phyloP scores from a whole-genome alignment of 2,797 vertebrate genomes.

The Sebastes wilsoni region DNA sequence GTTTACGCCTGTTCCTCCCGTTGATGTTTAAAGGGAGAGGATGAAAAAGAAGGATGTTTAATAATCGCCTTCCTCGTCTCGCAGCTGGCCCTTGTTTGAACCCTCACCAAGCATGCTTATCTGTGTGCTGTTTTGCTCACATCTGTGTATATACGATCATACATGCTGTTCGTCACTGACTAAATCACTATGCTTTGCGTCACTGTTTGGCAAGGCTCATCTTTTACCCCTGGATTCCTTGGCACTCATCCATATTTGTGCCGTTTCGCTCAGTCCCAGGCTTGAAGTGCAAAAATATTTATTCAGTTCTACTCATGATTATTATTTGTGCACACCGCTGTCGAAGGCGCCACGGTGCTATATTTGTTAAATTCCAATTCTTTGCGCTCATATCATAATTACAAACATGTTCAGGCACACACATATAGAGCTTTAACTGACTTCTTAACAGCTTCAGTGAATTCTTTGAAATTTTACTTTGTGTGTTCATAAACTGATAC shows the following conservation, averaged over 20 bases:
- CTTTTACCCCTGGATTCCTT: constrained; percentile 24
- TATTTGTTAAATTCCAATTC: background rate
- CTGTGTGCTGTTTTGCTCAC: constrained; percentile 40
- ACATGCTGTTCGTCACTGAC: constrained; percentile 19
- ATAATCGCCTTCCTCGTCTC: constrained; percentile 59
- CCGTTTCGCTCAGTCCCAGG: constrained; percentile 14
- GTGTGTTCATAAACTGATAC: background rate
- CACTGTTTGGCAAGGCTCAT: constrained; percentile 39
- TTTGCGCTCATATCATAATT: background rate
- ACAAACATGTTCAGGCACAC: background rate
- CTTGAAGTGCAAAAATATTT: constrained; percentile 44
- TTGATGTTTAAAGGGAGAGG: constrained; percentile 53
- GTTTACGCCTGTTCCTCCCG: constrained; percentile 39
- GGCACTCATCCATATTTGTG: constrained; percentile 35
- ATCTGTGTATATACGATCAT: constrained; percentile 46
- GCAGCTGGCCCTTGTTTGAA: constrained; percentile 63
- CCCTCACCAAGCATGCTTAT: constrained; percentile 39
- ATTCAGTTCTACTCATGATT: constrained; percentile 12
- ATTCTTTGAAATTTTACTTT: background rate
- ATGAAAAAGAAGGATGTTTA: constrained; percentile 67
- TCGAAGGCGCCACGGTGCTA: background rate
- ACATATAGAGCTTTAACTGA: background rate
- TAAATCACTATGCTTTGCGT: constrained; percentile 52
- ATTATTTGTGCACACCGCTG: constrained; percentile 25
- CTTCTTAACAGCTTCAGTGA: background rate